Evolutionary conservation across 2,113 vertebrate species (phyloP), one percentile per base, ranked within the genome.

Genomic region (Tamias sibiricus): DNA sequence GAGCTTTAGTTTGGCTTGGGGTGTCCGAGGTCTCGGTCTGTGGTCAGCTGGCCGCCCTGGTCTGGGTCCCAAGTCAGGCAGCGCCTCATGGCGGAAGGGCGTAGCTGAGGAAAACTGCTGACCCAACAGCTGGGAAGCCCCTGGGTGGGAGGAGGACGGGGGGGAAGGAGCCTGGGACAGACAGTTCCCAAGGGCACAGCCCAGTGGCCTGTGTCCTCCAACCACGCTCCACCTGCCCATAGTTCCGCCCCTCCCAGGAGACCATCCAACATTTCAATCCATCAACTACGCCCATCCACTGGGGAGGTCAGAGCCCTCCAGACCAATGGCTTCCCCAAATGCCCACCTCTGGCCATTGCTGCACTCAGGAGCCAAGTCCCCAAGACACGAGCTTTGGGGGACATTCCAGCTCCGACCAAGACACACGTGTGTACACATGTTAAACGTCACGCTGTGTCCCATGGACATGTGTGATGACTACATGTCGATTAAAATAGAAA

Each of bases 211-310:
- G 35, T 6, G 6, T n/a, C 4, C 13, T 16, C 32, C 32, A 68
- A 16, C 28, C 64, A 14, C 4, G 64, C 28, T 11, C 28, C 30
- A 59, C 64, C 64, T 68, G 13, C 64, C 64, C 9, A 26, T 1
- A 8, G 22, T 3, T 8, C 8, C n/a, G n/a, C 64, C 4, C 14
- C 4, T 17, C 32, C 13, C 32, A n/a, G 66, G 0, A n/a, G 35
- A 16, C 2, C 30, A 66, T 5, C 4, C 64, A 66, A 32, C 49
- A 66, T 66, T 66, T 32, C 14, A 32, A 66, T 66, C 64, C 64
- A 66, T 35, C 30, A 12, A 66, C 32, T 32, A 32, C 28, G 14
- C 35, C 28, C 14, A n/a, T 19, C 32, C 35, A 14, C 16, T 7
- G 66, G 12, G 2, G 66, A 35, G 66, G 32, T 19, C 66, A n/a